Conservation (phyloP, 2,888 invertebrate genomes). For the Cerceris rybyensis region DNA sequence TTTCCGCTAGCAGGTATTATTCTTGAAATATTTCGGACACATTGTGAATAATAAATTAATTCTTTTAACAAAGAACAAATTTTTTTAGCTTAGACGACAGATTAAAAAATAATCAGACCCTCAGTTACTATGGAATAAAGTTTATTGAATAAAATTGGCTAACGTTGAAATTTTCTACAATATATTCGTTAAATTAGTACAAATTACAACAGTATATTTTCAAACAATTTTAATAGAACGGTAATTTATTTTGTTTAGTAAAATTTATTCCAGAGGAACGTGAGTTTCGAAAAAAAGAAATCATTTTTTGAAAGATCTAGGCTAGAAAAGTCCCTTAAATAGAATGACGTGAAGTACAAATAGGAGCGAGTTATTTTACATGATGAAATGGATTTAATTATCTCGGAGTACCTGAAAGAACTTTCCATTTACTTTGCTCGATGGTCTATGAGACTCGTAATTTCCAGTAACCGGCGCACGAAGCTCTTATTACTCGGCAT, state of each 20-base stretch:
- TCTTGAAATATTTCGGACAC: no score
- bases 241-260: background rate
- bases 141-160: no score
- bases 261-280: background rate
- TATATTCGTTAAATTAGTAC: no score
- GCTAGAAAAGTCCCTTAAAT: background rate
- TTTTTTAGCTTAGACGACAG: no score
- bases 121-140: no score
- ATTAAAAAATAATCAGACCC: no score
- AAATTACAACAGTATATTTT: no score
- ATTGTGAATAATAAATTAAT: no score
- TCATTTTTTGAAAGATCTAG: background rate
- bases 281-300: background rate
- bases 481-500: conserved; percentile 21
- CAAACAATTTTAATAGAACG: no score
- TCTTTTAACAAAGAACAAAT: no score
- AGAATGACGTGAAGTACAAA: background rate
- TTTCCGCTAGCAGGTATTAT: no score
- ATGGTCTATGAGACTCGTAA: conserved; percentile 31
- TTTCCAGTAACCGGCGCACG: conserved; percentile 1
- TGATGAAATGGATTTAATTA: conserved; percentile 34
- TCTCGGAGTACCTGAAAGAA: conserved; percentile 14
- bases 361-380: background rate
- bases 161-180: no score
- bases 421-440: conserved; percentile 32